Evolutionary conservation across 2,888 invertebrate genomes (phyloP), one percentile per base, ranked within the genome.

Genomic region (Isotomurus palustris): DNA sequence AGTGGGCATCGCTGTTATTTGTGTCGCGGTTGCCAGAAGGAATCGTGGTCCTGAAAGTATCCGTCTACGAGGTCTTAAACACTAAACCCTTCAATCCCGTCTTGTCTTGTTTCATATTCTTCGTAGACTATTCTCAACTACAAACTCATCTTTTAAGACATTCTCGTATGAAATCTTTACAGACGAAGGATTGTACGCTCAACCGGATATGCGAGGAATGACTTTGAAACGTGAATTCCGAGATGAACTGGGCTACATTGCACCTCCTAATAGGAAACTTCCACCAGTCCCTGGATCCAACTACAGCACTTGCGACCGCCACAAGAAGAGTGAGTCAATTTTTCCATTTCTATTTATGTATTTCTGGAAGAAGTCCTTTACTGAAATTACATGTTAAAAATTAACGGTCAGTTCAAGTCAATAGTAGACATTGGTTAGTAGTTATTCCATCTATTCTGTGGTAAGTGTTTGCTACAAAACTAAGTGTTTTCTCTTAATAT

Each of bases 211-310:
- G 64, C 50, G 69, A 49, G 69, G 69, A 54, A 69, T 69, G 69
- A 69, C 69, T 41, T 38, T 69, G 58, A 69, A 69, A 58, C 88
- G 89, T 0, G 86, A 86, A 71, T 80, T 91, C 28, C 83, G 91
- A 28, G 91, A 91, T 74, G 91, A 92, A 75, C 81, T 92, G 29
- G 92, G 91, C 54, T 92, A 92, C 78, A 92, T 92, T 76, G 91
- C 92, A 0, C 91, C 92, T 22, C 92, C 91, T 53, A 92, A 92
- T 78, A 82, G 91, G 72, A 92, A 92, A 77, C 81, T 91, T 57
- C 91, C 92, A 1, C 92, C 92, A 22, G 91, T 92, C 6, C 91
- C 91, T 53, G 91, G 91, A 70, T 64, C 67, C 29, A 91, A 91
- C 78, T 91, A 91, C 80, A 91, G 91, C 77, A 92, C 91, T 28